A percentile compares a stretch with the other conserved stretches of the same genome.
phyloP scores from a whole-genome alignment of 2,113 vertebrate species.

The Caranx melampygus region DNA sequence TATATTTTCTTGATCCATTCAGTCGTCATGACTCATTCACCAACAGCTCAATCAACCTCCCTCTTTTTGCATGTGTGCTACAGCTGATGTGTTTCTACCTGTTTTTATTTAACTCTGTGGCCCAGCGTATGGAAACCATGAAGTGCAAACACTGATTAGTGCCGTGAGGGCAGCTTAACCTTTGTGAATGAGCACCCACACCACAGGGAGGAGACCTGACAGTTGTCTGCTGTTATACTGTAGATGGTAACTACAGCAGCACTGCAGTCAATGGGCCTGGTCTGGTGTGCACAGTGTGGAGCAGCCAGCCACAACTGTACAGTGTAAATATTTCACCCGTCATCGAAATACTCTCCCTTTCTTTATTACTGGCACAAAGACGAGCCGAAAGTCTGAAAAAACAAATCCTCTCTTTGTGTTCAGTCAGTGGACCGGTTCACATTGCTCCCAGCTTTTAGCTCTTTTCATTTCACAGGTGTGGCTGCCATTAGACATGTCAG shows the following conservation, averaged over 20 bases:
- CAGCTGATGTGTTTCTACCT: background rate
- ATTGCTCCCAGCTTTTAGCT: conserved; percentile 13
- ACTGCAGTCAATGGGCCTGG: background rate
- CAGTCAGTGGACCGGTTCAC: conserved; percentile 28
- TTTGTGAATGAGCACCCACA: background rate
- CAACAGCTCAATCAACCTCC: background rate
- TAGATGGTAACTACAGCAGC: conserved; percentile 1
- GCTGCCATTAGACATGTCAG: conserved; percentile 27
- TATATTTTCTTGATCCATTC: background rate
- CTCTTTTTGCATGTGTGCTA: too few species aligned
- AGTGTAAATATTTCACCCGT: conserved; percentile 45
- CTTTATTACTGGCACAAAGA: conserved; percentile 33
- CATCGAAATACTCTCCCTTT: conserved; percentile 19
- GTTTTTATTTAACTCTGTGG: background rate
- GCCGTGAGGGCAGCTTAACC: background rate
- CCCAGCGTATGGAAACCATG: background rate
- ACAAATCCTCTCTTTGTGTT: conserved; percentile 64
- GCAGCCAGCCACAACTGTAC: conserved; percentile 3
- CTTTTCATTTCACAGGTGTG: conserved; percentile 59
- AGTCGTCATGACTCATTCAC: background rate
- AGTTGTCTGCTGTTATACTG: background rate
- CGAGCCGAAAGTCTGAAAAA: conserved; percentile 23
- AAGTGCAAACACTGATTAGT: conserved; percentile 14
- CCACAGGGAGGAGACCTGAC: background rate
- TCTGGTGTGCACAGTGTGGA: background rate